Evolutionary conservation across 2,113 vertebrate species (phyloP), one percentile per base, ranked within the genome.

Genomic region (Elephas maximus): DNA sequence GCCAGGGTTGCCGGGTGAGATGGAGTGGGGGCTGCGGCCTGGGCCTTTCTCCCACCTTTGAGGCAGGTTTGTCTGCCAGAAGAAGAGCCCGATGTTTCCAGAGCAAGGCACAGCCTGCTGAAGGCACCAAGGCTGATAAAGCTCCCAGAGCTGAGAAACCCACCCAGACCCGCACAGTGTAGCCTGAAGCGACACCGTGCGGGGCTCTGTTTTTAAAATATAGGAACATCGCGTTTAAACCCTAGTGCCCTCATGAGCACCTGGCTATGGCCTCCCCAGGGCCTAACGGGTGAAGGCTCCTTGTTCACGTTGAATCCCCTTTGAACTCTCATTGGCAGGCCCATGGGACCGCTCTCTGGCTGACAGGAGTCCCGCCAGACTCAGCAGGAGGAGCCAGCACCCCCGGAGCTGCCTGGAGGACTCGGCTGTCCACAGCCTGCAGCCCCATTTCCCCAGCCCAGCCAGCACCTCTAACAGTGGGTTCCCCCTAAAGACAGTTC

Each of bases 291-390:
- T 53, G 51, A 53, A 12, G 51, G 51, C 51, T 53, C 37, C 51
- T 53, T 0, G 21, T 6, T 33, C 53, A 21, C 41, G 1, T 9
- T 0, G 0, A 73, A 45, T 74, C 30, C 26, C 28, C 37, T 53
- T 67, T 26, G 14, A 57, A 18, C 33, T 11, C 3, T 6, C 48
- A n/a, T n/a, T 26, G 21, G 28, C 37, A 87, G 83, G 20, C 62
- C 5, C 57, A 0, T 3, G n/a, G 0, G 0, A 1, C 12, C 0
- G 4, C 45, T 44, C 53, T 14, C 21, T 20, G 48, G 41, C 71
- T 23, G 44, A 0, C 44, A 0, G 7, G 44, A 11, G 2, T 3
- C 41, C 33, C 21, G 0, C 33, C 3, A 69, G 67, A 44, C 62
- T 77, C 57, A 0, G 12, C 15, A 26, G 53, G 53, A 17, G 15